Base-by-base conservation (phyloP, 2,797 vertebrate genomes). In the Valencia hispanica region DNA sequence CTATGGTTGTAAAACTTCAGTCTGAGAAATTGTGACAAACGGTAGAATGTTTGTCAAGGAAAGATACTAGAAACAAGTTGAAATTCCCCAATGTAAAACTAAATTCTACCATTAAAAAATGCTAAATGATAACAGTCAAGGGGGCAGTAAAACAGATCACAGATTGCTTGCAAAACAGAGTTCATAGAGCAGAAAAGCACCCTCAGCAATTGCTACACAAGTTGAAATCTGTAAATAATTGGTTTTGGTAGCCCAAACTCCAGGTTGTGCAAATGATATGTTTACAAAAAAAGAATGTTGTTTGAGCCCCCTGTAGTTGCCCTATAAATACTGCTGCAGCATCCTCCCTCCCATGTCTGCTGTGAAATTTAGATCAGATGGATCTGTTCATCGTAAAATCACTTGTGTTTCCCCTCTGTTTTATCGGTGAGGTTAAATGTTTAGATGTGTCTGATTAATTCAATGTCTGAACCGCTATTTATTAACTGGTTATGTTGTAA, bases 341-440 rank as follows among this genome's bases (percentile, higher is more conserved):
- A 65, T 2, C 61, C 34, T 65, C 20, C 10, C 1, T 22, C 34
- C 61, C 1, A 22, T 82, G 61, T 81, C 72, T 34, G 79, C 80
- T 81, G 74, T 65, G 45, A 80, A 81, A 79, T 83, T 82, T 32
- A 82, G 77, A 80, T 27, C 53, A 79, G 59, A 92, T 92, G 90
- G 77, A 79, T 70, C 70, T 75, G 65, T 15, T 81, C 70, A 45
- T 36, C n/a, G 45, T 55, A 1, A 63, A 63, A 63, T 45, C 69
- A 34, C 79, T 89, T 12, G 61, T 89, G 25, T 20, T 88, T 11
- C 70, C 87, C 18, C 72, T 92, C n/a, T 55, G n/a, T 30, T 7
- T 79, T 0, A 1, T 65, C 18, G 88, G 91, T 92, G 61, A 89
- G 86, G 50, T 7, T 51, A n/a, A 9, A 17, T 0, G 6, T 34